Evolutionary conservation across 2,113 vertebrate genomes (phyloP).

Genomic region (Pygoscelis antarcticus): DNA sequence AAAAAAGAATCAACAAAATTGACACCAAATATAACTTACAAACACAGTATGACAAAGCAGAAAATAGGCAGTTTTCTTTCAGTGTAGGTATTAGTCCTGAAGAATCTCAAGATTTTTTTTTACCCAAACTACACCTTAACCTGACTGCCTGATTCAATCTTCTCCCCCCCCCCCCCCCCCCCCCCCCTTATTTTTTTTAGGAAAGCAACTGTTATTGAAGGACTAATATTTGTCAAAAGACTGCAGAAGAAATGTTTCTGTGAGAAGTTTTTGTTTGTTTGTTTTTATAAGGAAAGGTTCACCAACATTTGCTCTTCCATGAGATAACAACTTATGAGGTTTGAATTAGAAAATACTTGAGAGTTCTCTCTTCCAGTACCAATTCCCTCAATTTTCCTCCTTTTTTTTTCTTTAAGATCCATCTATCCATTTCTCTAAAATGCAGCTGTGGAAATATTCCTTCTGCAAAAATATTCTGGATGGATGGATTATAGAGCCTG

Average conservation of each 20-base stretch:
- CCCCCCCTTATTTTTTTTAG: background rate
- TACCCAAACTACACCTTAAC: background rate
- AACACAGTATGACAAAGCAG: background rate
- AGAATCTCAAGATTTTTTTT: background rate
- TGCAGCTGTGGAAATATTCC: background rate
- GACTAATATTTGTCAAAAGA: background rate
- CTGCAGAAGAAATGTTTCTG: background rate
- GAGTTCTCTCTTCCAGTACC: background rate
- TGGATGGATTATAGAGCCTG: background rate
- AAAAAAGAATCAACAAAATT: background rate
- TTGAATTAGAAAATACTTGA: background rate
- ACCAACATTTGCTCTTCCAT: background rate
- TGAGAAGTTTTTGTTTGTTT: background rate
- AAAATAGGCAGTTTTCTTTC: background rate
- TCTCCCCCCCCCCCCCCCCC: fast-evolving
- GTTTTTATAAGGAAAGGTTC: background rate
- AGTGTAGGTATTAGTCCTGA: background rate
- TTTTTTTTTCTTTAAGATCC: background rate
- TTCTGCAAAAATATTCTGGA: background rate
- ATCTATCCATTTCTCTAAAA: background rate
- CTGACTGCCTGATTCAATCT: background rate
- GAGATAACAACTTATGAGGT: fast-evolving
- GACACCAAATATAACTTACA: background rate
- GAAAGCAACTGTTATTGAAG: background rate
- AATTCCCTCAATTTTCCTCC: background rate